Base-by-base conservation (phyloP, 2,113 vertebrate genomes). In the Plectropomus leopardus region DNA sequence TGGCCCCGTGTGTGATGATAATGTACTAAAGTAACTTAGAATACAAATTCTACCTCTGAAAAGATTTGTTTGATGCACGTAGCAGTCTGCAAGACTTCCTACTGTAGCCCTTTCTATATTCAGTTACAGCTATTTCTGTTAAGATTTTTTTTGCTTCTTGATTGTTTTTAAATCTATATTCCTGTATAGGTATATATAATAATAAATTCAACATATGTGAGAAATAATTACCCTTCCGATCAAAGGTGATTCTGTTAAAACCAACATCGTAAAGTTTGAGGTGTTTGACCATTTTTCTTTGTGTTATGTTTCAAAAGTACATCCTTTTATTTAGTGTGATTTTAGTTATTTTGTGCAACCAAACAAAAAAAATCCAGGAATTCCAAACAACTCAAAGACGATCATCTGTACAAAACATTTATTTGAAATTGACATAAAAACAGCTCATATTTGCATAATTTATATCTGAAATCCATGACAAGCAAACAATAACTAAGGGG, bases 341-440 rank as follows among this genome's bases (percentile, higher is more conserved):
- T n/a, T n/a, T n/a, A n/a, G n/a, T n/a, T n/a, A n/a, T n/a, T n/a
- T n/a, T n/a, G n/a, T n/a, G n/a, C n/a, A n/a, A n/a, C n/a, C n/a
- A n/a, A n/a, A n/a, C n/a, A n/a, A n/a, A n/a, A n/a, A n/a, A n/a
- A n/a, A n/a, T 34, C 9, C 34, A 34, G 34, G 11, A 40, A 40
- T 40, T 40, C 11, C 36, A 36, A 2, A 45, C 5, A 45, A 6
- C 4, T 47, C 44, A 55, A 50, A 64, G 15, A 50, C 14, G 19
- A 11, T 47, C 1, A 87, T 86, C 87, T 92, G 86, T 94, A 94
- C 90, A 93, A 94, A 94, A 92, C 63, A 86, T 94, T 95, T 93
- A 92, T 93, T 95, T 90, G 24, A 92, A 94, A 92, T 92, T 30
- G 28, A 89, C 84, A 90, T 87, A 89, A 87, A 94, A 93, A 94